Evolutionary conservation across 1,140 invertebrate species (phyloP), one percentile per base, ranked within the genome.

Genomic region (Drosophila elegans): DNA sequence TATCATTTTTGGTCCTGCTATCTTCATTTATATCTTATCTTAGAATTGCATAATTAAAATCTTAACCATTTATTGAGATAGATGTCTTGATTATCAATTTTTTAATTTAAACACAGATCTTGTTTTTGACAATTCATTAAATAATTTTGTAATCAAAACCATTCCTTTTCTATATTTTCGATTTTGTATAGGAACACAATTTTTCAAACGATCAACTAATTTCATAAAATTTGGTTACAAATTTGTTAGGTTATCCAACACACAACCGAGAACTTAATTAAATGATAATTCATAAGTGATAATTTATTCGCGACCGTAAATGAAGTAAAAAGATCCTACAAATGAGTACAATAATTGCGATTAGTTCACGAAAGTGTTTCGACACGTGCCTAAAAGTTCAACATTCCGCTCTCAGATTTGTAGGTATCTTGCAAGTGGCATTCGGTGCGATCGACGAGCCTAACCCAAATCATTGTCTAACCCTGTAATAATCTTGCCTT

Each of bases 361-460:
- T 52, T 68, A 11, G 60, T 60, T 52, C 64, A 68, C 46, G 64
- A 51, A 48, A 54, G 11, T 53, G 29, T 29, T 13, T 5, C 39
- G 36, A 32, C 68, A 53, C 68, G 48, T 71, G 63, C 36, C 38
- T 29, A 34, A 48, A 13, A 25, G 10, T 42, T 42, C 12, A 41
- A n/a, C 29, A 51, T 46, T 46, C 36, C 46, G 48, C 21, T 44
- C 21, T 21, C 16, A 55, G 51, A 45, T 21, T 74, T 25, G 16
- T 46, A 16, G 25, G 52, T 34, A 74, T 69, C 66, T 80, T 80
- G 78, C 81, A 84, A 80, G 74, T 81, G 66, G 21, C 29, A 67
- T 73, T 84, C 59, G 49, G 59, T 12, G 27, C 16, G 27, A 27
- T 69, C 29, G 13, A 44, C 11, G 10, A 32, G n/a, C 6, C 2